Evolutionary conservation across 2,113 vertebrate genomes (phyloP), one percentile per base, ranked within the genome.

Genomic region (Odobenus rosmarus): DNA sequence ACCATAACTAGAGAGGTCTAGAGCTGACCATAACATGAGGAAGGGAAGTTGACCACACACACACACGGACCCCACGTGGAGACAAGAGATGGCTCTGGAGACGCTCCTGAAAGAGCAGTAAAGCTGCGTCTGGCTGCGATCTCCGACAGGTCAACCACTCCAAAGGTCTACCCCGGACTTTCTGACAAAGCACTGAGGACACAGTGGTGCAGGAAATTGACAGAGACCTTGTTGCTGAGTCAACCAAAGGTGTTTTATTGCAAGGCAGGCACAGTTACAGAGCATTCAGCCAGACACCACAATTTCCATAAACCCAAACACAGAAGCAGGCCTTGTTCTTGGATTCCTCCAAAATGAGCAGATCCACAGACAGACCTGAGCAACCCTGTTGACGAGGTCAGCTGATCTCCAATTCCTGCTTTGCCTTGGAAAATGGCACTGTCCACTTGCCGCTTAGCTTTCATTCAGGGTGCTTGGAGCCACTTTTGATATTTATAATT

Each of bases 211-310:
- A 97, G 95, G 77, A 96, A 98, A 96, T 39, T 72, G 87, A 98
- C 90, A 93, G 95, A 98, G 81, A 97, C 97, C 86, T 95, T 85
- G 64, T 92, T 57, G 93, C 90, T 62, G 93, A 89, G 55, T 96
- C 64, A 95, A 72, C 64, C 16, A 16, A 96, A 95, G 53, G 61
- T 69, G 46, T 88, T 98, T 98, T 98, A 98, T 98, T 97, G 39
- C 39, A 26, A 94, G 61, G 88, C 12, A 93, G 55, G 61, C 88
- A 93, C 55, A 89, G 77, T 96, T 93, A 97, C 88, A 98, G 77
- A 76, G 79, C 49, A 59, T 12, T 77, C n/a, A 42, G 85, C 86
- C 71, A 94, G 81, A 82, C 2, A 12, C 49, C 55, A 96, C 93
- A 69, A 7, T 64, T 90, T 72, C 71, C 15, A 2, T n/a, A 84